Base-by-base conservation (phyloP, 2,888 invertebrate genomes). In the Branchellion lobata region DNA sequence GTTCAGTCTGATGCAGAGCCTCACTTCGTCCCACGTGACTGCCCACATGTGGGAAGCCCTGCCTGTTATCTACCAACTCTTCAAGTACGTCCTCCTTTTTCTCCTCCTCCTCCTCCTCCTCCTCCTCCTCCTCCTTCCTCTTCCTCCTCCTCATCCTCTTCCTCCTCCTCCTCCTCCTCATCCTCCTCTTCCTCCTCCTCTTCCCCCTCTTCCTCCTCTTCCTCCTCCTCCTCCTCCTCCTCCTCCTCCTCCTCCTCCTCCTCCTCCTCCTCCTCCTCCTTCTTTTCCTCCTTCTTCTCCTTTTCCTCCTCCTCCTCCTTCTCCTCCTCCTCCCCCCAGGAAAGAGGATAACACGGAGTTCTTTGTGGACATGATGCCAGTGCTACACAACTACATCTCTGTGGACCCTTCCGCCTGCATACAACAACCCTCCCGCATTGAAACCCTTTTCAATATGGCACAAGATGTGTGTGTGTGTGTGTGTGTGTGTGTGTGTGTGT, bases 281-380 rank as follows among this genome's bases (percentile, higher is more conserved):
- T 87, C 92, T 95, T 83, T 96, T 97, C 86, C 93, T 95, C 89
- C 94, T 94, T 85, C 8, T 40, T 5, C 14, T 5, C 14, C 8
- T 14, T 5, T 40, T 40, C 14, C 8, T 40, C 8, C 40, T 40
- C 40, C 40, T 8, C 40, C 40, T 8, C 40, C 40, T 8, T 14
- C 40, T 8, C 40, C 8, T 8, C 40, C 40, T 8, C 40, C 8
- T 8, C 40, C 8, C 8, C 40, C 40, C 86, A 93, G 95, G 89
- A 94, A 95, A 89, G 94, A 94, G 85, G 95, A 96, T 87, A 96
- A 95, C 65, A 91, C 93, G 79, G 97, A 97, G 86, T 97, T 95
- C 89, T 99, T 98, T 88, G 87, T 87, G 81, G 99, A 99, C 85
- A 95, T 99, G 93, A 97, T 98, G 96, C 96, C 98, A 0, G 93